Evolutionary conservation across 1,140 invertebrate species (phyloP), one percentile per base, ranked within the genome.

Genomic region (Meloidogyne exigua): DNA sequence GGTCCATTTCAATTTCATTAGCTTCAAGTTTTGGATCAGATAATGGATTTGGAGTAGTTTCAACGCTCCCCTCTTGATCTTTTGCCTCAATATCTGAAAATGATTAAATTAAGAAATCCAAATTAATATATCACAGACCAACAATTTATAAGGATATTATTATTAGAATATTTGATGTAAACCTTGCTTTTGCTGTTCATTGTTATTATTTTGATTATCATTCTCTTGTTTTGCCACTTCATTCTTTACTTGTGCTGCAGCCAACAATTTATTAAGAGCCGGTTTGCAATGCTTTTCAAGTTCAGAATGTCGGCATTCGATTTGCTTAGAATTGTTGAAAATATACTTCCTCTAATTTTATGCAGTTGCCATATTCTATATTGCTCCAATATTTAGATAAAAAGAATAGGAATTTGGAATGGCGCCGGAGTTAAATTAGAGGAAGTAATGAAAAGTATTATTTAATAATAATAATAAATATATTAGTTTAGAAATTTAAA

Each of bases 261-360:
- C 72, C 12, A 32, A 73, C 11, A 73, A 28, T 64, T 73, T 73
- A 15, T 1, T 65, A 25, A 73, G n/a, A 13, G 65, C 23, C 39
- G 72, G 72, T 21, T 65, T 36, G 57, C 72, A 73, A 73, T 65
- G 39, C n/a, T 73, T 62, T 5, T 73, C 72, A 28, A 73, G 57
- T 36, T 73, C 72, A 62, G n/a, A 42, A 36, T 73, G 72, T 13
- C 72, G 72, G n/a, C 72, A 73, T 9, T 73, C 72, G 11, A 73
- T 73, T 73, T 73, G 72, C 72, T 73, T 18, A 25, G 63, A 42
- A 63, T 49, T 49, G 12, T 21, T n/a, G 1, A 71, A 44, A 0
- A 57, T 39, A 39, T 39, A 39, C 4, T 39, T 10, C 9, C 10
- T 9, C 3, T 39, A 39, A 39, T 39, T 39, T 4, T 0, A 39